Evolutionary conservation across 2,797 vertebrate species (phyloP).

Genomic region (Myotis vivesi): DNA sequence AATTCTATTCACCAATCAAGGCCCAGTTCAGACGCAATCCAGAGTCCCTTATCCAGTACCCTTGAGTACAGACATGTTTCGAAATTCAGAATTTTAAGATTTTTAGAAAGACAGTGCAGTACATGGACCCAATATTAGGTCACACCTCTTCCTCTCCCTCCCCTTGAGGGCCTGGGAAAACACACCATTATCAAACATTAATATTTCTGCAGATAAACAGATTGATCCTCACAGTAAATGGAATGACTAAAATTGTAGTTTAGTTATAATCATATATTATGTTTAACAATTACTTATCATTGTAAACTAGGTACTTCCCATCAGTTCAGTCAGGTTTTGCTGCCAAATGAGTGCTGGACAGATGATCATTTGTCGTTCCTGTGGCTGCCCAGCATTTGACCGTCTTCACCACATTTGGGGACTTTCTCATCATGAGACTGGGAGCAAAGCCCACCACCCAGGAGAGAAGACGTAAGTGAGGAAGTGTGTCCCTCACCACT

Average conservation of each 20-base stretch:
- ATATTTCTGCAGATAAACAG: background rate
- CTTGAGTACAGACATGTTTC: background rate
- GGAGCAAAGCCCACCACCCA: background rate
- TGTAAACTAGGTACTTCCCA: no score
- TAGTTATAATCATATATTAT: background rate
- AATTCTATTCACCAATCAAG: background rate
- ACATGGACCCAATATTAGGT: background rate
- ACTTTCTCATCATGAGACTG: background rate
- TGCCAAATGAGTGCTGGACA: background rate
- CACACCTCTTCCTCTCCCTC: background rate
- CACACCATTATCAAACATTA: background rate
- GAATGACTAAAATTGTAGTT: background rate
- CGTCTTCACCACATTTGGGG: background rate
- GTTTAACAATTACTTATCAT: background rate
- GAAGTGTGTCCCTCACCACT: background rate
- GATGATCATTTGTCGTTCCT: background rate
- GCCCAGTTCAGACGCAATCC: background rate
- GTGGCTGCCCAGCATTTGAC: background rate
- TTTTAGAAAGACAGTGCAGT: background rate
- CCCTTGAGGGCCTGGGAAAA: background rate
- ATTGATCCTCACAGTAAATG: background rate
- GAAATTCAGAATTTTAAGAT: conserved; percentile 9
- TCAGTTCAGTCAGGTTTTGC: no score
- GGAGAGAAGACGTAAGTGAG: background rate
- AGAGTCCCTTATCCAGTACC: background rate